Evolutionary conservation across 2,888 invertebrate species (phyloP), one percentile per base, ranked within the genome.

Genomic region (Xylophagus ater): DNA sequence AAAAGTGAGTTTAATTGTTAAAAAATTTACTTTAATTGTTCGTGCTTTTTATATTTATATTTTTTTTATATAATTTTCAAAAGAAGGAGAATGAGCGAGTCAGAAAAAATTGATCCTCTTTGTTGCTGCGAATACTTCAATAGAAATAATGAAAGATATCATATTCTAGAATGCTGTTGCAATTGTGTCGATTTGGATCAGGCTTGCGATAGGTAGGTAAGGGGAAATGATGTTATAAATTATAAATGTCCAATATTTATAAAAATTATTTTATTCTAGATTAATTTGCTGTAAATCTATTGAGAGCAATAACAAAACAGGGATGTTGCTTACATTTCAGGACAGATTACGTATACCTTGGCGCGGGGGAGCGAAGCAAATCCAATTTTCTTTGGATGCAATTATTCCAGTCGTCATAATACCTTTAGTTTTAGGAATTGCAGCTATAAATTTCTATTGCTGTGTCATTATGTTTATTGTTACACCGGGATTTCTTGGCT

Each of bases 111-210:
- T 17, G 52, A 51, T 42, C 48, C 57, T 12, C 61, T 74, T 47
- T 74, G 74, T 53, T 74, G 73, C 52, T 75, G 74, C 54, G 72
- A 74, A 59, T 74, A 74, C 54, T 64, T 70, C 45, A 68, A 71
- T 51, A 53, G 57, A 15, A 56, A 69, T 42, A 59, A 67, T 39
- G 60, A 72, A 50, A 55, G 66, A 42, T 69, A 61, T 51, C 74
- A 74, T 49, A 62, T 75, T 41, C 51, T 74, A 50, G 68, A 63
- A 49, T 73, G 72, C 49, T 73, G 72, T 53, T 74, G 74, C 54
- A 70, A 72, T 55, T 74, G 74, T 49, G 59, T 60, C 47, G 70
- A 73, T 51, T 63, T 73, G 47, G 74, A 74, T 56, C 62, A 67
- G 50, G 66, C 66, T 44, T 68, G 67, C 53, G 72, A 73, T 41